Percentiles rank a stretch among this genome's conserved stretches.
phyloP scores from a whole-genome alignment of 1,140 invertebrate genomes.

The Rhagoletis zephyria region DNA sequence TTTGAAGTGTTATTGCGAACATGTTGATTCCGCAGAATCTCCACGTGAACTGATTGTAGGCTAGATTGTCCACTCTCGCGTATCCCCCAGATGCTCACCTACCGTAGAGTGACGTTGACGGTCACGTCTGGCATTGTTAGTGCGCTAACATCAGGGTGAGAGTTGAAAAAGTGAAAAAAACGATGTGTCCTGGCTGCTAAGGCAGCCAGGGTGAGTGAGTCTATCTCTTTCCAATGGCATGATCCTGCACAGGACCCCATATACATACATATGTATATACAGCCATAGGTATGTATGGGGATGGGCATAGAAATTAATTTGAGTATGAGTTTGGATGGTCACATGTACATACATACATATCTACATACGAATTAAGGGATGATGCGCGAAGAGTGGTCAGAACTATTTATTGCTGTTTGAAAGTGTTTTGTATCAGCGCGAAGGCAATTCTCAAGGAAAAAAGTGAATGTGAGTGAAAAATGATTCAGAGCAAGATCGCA shows the following conservation, averaged over 20 bases:
- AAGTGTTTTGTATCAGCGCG: background rate
- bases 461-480: background rate
- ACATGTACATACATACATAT: background rate
- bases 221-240: constrained; percentile 32
- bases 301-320: background rate
- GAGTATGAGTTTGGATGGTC: background rate
- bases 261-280: background rate
- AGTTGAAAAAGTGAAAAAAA: constrained; percentile 52
- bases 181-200: constrained; percentile 23
- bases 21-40: constrained; percentile 73
- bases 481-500: constrained; percentile 9
- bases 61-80: constrained; percentile 41
- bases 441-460: background rate
- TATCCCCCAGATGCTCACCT: constrained; percentile 51
- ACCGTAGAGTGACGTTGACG: constrained; percentile 49
- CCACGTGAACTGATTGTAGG: constrained; percentile 69
- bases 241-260: background rate
- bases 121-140: constrained; percentile 14
- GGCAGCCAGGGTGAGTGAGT: constrained; percentile 17
- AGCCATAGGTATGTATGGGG: background rate
- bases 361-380: constrained; percentile 21
- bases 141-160: background rate
- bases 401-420: background rate
- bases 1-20: constrained; percentile 54
- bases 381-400: constrained; percentile 31